phyloP scores from a whole-genome alignment of 2,888 invertebrate genomes.

The Pimpla rufipes region DNA sequence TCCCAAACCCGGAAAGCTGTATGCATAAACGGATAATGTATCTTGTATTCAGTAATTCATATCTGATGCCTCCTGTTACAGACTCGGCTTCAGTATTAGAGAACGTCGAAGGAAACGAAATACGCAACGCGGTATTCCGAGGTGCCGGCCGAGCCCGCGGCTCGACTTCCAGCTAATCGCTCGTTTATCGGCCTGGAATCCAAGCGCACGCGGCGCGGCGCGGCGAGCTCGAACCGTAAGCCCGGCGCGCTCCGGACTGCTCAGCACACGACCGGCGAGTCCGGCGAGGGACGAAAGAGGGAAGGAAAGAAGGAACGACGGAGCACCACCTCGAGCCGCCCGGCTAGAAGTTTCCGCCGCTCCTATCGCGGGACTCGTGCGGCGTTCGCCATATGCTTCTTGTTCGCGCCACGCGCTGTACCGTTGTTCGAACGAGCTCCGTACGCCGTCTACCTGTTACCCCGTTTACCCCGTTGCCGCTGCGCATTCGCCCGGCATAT shows the following conservation, averaged over 20 bases:
- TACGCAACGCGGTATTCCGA: not conserved
- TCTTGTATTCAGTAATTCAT: too few relatives aligned
- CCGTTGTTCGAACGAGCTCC: conserved; percentile 68
- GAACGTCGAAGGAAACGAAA: too few relatives aligned
- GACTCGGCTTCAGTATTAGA: too few relatives aligned
- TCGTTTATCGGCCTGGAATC: conserved; percentile 37
- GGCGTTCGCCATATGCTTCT: conserved; percentile 71
- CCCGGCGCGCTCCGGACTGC: conserved; percentile 11
- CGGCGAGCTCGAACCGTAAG: conserved; percentile 14
- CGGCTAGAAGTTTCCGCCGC: conserved; percentile 9
- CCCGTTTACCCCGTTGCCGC: not conserved
- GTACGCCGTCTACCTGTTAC: conserved; percentile 26
- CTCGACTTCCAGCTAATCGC: conserved; percentile 46
- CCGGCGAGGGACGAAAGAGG: conserved; percentile 23
- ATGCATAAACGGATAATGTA: too few relatives aligned
- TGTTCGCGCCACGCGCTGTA: conserved; percentile 56
- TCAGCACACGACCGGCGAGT: not conserved
- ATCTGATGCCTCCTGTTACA: too few relatives aligned
- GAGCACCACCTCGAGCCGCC: not conserved
- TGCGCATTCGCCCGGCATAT: not conserved
- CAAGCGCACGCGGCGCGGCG: not conserved
- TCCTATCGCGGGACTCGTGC: conserved; percentile 53
- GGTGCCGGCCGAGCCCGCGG: not conserved
- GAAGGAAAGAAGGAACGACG: not conserved
- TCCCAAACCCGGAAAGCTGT: too few relatives aligned